Conservation (phyloP, 2,797 vertebrate species). For the Tokudaia tokunoshimensis region DNA sequence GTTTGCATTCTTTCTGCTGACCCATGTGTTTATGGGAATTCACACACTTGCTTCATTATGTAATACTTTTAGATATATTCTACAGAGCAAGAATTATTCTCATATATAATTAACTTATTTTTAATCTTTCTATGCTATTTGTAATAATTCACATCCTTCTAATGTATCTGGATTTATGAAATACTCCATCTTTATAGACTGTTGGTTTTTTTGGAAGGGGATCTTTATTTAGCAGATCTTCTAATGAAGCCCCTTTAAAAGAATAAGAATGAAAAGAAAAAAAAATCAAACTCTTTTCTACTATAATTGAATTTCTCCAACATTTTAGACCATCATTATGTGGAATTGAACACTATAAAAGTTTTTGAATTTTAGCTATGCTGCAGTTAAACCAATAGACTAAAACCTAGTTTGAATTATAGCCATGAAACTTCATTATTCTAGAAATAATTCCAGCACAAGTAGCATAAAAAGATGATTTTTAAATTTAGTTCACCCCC, state of each 20-base stretch:
- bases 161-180: constrained; percentile 28
- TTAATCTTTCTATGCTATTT: neutral
- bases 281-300: constrained; percentile 21
- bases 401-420: constrained; percentile 79
- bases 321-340: constrained; percentile 61
- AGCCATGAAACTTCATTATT: constrained; percentile 72
- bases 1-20: neutral
- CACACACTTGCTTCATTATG: neutral
- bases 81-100: constrained; percentile 25
- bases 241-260: constrained; percentile 59
- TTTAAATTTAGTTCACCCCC: constrained; percentile 62
- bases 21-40: neutral
- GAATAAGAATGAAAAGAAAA: constrained; percentile 44
- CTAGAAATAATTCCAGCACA: constrained; percentile 75
- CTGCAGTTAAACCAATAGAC: constrained; percentile 79
- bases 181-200: neutral
- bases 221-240: constrained; percentile 45
- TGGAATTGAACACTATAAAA: constrained; percentile 69
- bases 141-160: constrained; percentile 36
- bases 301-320: constrained; percentile 73
- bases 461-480: constrained; percentile 73
- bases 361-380: constrained; percentile 75
- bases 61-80: neutral
- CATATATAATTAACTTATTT: neutral
- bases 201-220: constrained; percentile 59